These are phyloP conservation scores for Chelonus formosanus DNA, from an alignment of 2,888 invertebrate genomes.

Conservation along the genomic window DNA sequence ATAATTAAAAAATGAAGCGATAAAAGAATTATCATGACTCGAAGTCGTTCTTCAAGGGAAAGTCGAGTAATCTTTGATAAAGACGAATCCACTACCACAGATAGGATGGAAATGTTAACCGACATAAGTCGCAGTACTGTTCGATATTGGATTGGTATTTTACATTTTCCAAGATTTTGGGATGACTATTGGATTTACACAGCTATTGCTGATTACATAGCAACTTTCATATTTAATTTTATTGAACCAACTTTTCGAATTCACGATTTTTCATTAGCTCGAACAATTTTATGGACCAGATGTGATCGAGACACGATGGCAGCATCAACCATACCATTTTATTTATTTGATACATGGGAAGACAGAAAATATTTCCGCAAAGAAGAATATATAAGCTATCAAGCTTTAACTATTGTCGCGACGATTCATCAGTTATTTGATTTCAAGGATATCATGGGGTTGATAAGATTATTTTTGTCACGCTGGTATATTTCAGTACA, in stretches of 20 bases:
- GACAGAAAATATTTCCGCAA: conserved; percentile 20
- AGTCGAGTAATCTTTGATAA: conserved; percentile 10
- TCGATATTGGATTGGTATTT: conserved; percentile 19
- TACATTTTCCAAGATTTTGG: conserved; percentile 13
- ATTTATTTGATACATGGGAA: conserved; percentile 22
- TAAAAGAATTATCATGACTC: not conserved
- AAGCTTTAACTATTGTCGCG: conserved; percentile 8
- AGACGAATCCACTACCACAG: conserved; percentile 21
- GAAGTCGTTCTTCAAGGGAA: conserved; percentile 3
- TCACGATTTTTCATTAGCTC: conserved; percentile 9
- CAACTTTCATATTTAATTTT: conserved; percentile 15
- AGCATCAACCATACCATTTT: conserved; percentile 15
- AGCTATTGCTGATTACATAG: conserved; percentile 21
- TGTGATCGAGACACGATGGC: conserved; percentile 20
- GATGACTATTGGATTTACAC: conserved; percentile 20
- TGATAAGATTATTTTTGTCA: conserved; percentile 7
- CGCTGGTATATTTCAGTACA: conserved; percentile 18
- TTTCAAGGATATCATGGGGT: not conserved
- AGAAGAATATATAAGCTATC: conserved; percentile 9
- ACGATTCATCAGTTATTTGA: conserved; percentile 24
- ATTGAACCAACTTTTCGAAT: conserved; percentile 24
- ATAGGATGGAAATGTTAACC: conserved; percentile 19
- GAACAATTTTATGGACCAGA: conserved; percentile 17
- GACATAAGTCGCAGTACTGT: conserved; percentile 13
- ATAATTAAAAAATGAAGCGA: not conserved